Evolutionary conservation across 2,888 invertebrate genomes (phyloP), one percentile per base, ranked within the genome.

Genomic region (Dorcus parallelipipedus): DNA sequence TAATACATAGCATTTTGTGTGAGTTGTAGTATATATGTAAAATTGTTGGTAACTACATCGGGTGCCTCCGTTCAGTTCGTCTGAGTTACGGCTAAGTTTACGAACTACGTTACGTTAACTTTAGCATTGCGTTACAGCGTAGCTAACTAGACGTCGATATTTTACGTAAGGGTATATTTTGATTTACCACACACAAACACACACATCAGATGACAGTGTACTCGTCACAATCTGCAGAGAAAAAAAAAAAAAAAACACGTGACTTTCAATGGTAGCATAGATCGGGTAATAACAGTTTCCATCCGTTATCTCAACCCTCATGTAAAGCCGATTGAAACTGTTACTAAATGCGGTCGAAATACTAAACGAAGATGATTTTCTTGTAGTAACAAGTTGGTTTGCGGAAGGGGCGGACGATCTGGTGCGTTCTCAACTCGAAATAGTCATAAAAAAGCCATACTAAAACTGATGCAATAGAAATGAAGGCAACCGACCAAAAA

Each of bases 391-490:
- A 55, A 20, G 60, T 67, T 57, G 54, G 52, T 60, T 65, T 64
- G 23, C 69, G 73, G 70, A 68, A 64, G 72, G 67, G 59, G 49
- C 42, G 53, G 53, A 38, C 54, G 49, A 40, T 67, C 78, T 76
- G 79, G 81, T 80, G 81, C 79, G 85, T 84, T 87, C 86, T 87
- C 89, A 87, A 84, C 79, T 82, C 83, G 83, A 84, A 86, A 88
- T 87, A 89, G 87, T 84, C 86, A 86, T 75, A 78, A 79, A 79
- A 75, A 73, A 79, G 77, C 81, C 82, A 84, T 82, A 86, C 86
- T 84, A 85, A 86, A 84, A 84, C 88, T 85, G 87, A 81, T 50
- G 82, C 89, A 90, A 91, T 91, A 91, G 90, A 82, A 73, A 84
- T 87, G 88, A 89, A 89, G 88, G 89, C 88, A 86, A 83, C 80